A percentile compares a stretch with the other conserved stretches of the same genome.
These are phyloP conservation scores for Ptiloglossa arizonensis DNA, from an alignment of 1,140 invertebrate genomes.

Conservation along the genomic window DNA sequence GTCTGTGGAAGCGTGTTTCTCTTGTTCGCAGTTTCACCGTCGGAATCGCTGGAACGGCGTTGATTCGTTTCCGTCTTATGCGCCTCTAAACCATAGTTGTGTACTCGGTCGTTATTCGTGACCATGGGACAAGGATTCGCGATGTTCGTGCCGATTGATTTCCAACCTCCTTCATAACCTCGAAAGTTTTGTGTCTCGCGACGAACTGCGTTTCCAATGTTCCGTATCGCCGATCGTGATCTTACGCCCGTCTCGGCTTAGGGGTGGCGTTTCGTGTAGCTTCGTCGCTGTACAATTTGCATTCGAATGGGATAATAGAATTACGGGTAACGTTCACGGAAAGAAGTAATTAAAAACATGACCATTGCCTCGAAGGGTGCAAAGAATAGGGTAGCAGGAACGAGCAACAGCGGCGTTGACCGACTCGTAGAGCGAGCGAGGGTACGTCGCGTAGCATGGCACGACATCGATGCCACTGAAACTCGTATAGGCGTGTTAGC, in stretches of 20 bases:
- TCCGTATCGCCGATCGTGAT: too few relatives aligned
- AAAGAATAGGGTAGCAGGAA: slow-evolving; percentile 2
- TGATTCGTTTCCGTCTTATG: slow-evolving; percentile 3
- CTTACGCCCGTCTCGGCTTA: too few relatives aligned
- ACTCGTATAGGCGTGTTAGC: slow-evolving; percentile 62
- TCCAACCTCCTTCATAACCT: too few relatives aligned
- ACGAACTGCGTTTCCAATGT: too few relatives aligned
- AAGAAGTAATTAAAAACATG: neutral
- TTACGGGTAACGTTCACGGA: neutral
- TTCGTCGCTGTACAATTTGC: too few relatives aligned
- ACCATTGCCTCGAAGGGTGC: neutral
- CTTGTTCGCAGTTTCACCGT: slow-evolving; percentile 5
- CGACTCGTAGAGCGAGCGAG: neutral
- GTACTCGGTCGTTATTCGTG: neutral
- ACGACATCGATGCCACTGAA: slow-evolving; percentile 64
- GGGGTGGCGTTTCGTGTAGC: too few relatives aligned
- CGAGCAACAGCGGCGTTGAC: neutral
- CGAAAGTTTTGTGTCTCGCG: too few relatives aligned
- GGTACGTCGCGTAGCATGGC: slow-evolving; percentile 32
- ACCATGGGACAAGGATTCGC: neutral
- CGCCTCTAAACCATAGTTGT: neutral
- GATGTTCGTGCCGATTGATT: too few relatives aligned
- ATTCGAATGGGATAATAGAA: neutral
- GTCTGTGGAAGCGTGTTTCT: neutral
- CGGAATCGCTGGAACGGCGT: neutral